These are phyloP conservation scores for Branchinecta lynchi DNA, from an alignment of 1,140 invertebrate genomes.

Conservation along the genomic window DNA sequence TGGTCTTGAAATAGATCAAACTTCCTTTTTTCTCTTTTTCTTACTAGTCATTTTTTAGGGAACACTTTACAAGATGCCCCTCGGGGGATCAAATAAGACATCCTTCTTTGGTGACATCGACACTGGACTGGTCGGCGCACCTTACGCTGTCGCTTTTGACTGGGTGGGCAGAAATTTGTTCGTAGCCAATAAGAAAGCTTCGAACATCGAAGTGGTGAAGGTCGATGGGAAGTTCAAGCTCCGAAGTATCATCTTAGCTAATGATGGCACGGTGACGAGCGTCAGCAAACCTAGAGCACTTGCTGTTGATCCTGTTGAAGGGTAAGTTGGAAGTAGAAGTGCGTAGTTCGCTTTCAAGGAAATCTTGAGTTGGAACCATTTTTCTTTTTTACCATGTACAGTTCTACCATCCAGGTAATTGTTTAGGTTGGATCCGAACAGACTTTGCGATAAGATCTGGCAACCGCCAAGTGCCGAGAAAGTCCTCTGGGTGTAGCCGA, in stretches of 20 bases:
- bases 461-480: too few relatives aligned
- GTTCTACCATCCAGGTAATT: too few relatives aligned
- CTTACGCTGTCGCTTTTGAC: constrained; percentile 81
- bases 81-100: constrained; percentile 71
- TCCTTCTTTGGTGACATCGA: constrained; percentile 57
- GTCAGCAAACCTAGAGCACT: constrained; percentile 75
- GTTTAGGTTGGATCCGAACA: too few relatives aligned
- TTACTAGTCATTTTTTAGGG: constrained; percentile 41
- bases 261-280: constrained; percentile 69
- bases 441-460: too few relatives aligned
- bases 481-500: too few relatives aligned
- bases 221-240: constrained; percentile 67
- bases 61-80: constrained; percentile 65
- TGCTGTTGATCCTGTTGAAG: constrained; percentile 74
- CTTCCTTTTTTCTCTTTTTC: too few relatives aligned
- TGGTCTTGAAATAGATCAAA: too few relatives aligned
- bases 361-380: neutral
- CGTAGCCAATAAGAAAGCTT: constrained; percentile 75
- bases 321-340: constrained; percentile 37
- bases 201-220: constrained; percentile 81
- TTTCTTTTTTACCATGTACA: constrained; percentile 13
- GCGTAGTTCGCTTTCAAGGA: too few relatives aligned
- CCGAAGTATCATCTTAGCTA: constrained; percentile 72
- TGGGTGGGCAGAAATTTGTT: constrained; percentile 91
- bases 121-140: constrained; percentile 70